Conservation (phyloP, 2,888 invertebrate genomes). For the Nomada goodeniana region DNA sequence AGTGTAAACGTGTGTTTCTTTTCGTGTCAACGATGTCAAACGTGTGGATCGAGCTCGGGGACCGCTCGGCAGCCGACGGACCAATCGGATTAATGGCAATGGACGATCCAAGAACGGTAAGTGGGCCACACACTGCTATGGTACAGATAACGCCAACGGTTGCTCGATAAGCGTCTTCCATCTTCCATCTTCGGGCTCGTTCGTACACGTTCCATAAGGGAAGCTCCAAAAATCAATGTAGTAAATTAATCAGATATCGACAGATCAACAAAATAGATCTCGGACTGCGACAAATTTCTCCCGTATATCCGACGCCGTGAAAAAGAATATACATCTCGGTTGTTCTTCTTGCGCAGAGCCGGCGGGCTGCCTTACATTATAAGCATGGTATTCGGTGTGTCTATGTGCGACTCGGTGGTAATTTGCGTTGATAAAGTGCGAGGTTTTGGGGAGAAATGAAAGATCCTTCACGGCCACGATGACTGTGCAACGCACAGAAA, state of each 20-base stretch:
- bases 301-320: constrained; percentile 14
- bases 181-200: not conserved
- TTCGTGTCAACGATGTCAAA: constrained; percentile 52
- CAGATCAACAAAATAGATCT: not conserved
- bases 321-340: not conserved
- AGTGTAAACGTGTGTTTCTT: constrained; percentile 41
- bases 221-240: constrained; percentile 27
- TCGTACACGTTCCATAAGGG: not conserved
- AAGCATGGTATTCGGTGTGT: constrained; percentile 29
- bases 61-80: constrained; percentile 34
- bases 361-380: not conserved
- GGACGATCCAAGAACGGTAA: constrained; percentile 36
- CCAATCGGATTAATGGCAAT: constrained; percentile 37
- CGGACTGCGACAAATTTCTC: not conserved
- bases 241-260: constrained; percentile 18
- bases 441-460: constrained; percentile 32
- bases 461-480: constrained; percentile 43
- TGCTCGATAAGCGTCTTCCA: not conserved
- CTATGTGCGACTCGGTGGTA: constrained; percentile 60
- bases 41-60: constrained; percentile 14
- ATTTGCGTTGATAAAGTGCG: constrained; percentile 61
- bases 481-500: constrained; percentile 41
- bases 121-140: not conserved
- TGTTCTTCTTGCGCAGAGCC: not conserved
- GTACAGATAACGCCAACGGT: constrained; percentile 5